Evolutionary conservation across 2,113 vertebrate genomes (phyloP), one percentile per base, ranked within the genome.

Genomic region (Bubo bubo): DNA sequence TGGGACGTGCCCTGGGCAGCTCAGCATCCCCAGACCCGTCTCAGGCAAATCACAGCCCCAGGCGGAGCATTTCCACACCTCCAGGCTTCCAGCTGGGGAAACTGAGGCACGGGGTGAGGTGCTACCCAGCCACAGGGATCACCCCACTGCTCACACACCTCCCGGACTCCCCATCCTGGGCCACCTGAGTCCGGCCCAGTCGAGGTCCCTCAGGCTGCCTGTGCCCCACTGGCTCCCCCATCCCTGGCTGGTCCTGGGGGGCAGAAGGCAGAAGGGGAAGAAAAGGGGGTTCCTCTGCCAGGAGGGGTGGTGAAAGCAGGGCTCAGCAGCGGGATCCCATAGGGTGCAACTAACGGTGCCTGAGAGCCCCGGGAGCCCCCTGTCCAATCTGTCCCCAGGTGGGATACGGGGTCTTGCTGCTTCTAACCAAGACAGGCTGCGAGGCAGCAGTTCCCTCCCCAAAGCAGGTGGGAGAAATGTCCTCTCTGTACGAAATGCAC

Each of bases 211-310:
- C 49, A 28, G 8, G 39, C 39, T 56, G 60, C 16, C 37, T 37
- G 72, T 1, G 20, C 32, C 43, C n/a, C 28, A 15, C 41, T 15
- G 27, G 21, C 8, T 4, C 16, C 9, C 10, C 13, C 24, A 19
- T 34, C 22, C 19, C 32, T 1, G 0, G 56, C 50, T 11, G 9
- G 24, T 79, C 32, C 43, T 0, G 0, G 21, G 7, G 27, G 28
- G 14, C 3, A 6, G 20, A 79, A 87, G 11, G n/a, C 47, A 76
- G 19, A 67, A 91, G 34, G 35, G n/a, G 49, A 88, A 81, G 28
- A 16, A 28, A 73, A 22, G 19, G 11, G 19, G 47, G 13, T 30
- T 64, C 21, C 17, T 56, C 32, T 43, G 22, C 24, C 41, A 12
- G 35, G 26, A 45, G 12, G 11, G 15, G 28, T n/a, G 35, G 30